A percentile compares a stretch with the other conserved stretches of the same genome.
phyloP scores from a whole-genome alignment of 2,888 invertebrate genomes.

The Prenolepis imparis region DNA sequence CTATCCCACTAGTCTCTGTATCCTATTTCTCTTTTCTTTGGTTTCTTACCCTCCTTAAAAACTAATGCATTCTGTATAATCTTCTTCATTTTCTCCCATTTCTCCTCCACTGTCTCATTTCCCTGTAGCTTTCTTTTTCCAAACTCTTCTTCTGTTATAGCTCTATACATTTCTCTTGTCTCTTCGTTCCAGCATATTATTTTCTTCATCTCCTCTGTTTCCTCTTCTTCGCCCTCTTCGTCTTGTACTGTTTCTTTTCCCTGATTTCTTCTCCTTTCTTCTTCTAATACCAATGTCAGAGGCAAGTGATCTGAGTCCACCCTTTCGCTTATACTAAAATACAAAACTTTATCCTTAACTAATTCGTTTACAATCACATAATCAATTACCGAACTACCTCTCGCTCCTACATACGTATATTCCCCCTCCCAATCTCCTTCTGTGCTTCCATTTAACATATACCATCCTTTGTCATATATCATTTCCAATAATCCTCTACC shows the following conservation, averaged over 20 bases:
- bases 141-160: not conserved
- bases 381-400: conserved; percentile 1
- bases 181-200: not conserved
- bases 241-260: not conserved
- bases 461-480: not conserved
- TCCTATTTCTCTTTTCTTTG: not conserved
- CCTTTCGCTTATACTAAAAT: not conserved
- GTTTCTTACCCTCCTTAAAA: too few species aligned
- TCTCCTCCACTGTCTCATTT: not conserved
- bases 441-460: not conserved
- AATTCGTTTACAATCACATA: not conserved
- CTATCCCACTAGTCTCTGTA: not conserved
- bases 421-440: conserved; percentile 4
- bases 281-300: not conserved
- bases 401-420: not conserved
- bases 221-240: not conserved
- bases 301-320: not conserved
- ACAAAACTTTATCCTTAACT: not conserved
- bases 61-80: too few species aligned
- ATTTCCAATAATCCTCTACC: not conserved
- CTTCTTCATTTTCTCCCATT: too few species aligned
- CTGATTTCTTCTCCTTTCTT: not conserved
- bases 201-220: not conserved
- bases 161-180: not conserved
- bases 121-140: too few species aligned